phyloP scores from a whole-genome alignment of 2,113 vertebrate species.

The Gnathonemus longibarbis region DNA sequence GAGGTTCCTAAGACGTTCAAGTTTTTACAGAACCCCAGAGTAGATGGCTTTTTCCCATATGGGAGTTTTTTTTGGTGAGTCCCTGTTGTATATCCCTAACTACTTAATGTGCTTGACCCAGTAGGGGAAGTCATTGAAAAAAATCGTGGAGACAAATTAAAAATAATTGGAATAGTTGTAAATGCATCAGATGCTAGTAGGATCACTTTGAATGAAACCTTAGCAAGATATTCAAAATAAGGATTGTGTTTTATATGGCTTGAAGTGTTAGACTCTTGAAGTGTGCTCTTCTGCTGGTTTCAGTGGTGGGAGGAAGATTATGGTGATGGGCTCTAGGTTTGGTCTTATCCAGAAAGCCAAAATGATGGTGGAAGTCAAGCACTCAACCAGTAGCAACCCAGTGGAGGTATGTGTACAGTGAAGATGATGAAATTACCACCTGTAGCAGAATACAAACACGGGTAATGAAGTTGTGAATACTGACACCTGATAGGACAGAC shows the following conservation, averaged over 20 bases:
- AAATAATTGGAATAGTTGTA: background rate
- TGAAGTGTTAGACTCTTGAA: background rate
- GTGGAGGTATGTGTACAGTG: conserved; percentile 39
- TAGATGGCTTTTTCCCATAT: conserved; percentile 60
- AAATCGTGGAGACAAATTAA: background rate
- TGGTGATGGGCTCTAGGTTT: conserved; percentile 72
- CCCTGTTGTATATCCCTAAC: background rate
- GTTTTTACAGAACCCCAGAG: conserved; percentile 74
- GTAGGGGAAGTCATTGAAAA: background rate
- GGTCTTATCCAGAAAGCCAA: conserved; percentile 76
- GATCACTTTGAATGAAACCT: background rate
- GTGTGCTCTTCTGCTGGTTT: conserved; percentile 26
- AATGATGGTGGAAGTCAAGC: conserved; percentile 61
- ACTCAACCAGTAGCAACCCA: conserved; percentile 7
- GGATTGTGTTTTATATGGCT: background rate
- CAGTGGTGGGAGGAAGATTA: conserved; percentile 84
- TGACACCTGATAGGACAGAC: background rate
- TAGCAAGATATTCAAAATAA: background rate
- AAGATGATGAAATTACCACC: background rate
- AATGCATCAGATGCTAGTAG: background rate
- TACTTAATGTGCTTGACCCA: background rate
- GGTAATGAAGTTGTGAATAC: background rate
- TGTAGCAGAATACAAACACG: background rate
- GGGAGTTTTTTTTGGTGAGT: conserved; percentile 81
- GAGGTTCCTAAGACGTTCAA: conserved; percentile 37